Conservation (phyloP, 1,140 invertebrate genomes). For the Drosophila kepulauana region DNA sequence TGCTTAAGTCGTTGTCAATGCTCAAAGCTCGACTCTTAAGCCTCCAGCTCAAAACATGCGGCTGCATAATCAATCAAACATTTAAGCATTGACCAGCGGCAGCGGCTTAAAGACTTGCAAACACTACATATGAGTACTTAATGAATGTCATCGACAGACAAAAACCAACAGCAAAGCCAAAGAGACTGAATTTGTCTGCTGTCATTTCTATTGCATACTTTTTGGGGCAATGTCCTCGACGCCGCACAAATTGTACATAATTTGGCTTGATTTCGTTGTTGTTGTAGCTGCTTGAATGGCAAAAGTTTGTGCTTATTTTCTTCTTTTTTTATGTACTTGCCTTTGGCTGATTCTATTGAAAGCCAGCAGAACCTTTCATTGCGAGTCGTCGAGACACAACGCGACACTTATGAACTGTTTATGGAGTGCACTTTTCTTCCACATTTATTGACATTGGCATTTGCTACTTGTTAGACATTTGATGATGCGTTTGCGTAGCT, state of each 20-base stretch:
- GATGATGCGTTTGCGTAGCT: not conserved
- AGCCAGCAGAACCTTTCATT: slow-evolving; percentile 33
- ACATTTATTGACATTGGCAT: slow-evolving; percentile 4
- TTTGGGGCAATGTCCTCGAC: slow-evolving; percentile 79
- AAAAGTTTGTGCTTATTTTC: slow-evolving; percentile 45
- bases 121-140: slow-evolving; percentile 44
- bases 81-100: slow-evolving; percentile 34
- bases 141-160: slow-evolving; percentile 64
- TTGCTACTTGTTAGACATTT: slow-evolving; percentile 30
- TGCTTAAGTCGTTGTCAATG: slow-evolving; percentile 17
- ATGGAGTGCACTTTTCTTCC: slow-evolving; percentile 49
- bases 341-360: slow-evolving; percentile 50
- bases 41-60: slow-evolving; percentile 51
- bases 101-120: slow-evolving; percentile 28
- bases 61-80: slow-evolving; percentile 69
- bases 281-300: slow-evolving; percentile 35
- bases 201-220: slow-evolving; percentile 68
- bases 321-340: slow-evolving; percentile 22
- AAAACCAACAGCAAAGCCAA: slow-evolving; percentile 12
- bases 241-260: slow-evolving; percentile 71
- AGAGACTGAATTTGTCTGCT: too few species aligned
- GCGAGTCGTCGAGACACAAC: slow-evolving; percentile 46
- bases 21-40: slow-evolving; percentile 59
- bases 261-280: slow-evolving; percentile 72
- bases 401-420: slow-evolving; percentile 71